Conservation (phyloP, 64 coral and sea anemone species). For the Platygyra sinensis region DNA sequence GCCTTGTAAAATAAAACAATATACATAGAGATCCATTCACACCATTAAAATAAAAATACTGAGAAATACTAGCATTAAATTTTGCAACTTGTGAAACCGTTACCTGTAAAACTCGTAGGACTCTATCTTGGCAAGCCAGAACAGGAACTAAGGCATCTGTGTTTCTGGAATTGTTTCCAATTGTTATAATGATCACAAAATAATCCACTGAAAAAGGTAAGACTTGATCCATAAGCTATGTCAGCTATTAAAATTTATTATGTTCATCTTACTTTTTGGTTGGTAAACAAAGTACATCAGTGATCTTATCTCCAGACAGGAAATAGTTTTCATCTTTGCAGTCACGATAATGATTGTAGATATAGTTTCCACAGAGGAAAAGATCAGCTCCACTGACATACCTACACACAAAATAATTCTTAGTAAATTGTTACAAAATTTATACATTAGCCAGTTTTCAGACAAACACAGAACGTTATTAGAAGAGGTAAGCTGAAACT, state of each 20-base stretch:
- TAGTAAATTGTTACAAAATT: background rate
- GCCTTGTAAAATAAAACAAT: too few species aligned
- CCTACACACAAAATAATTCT: constrained; percentile 39
- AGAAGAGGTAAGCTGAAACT: too few species aligned
- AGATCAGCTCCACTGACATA: constrained; percentile 93
- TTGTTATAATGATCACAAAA: background rate
- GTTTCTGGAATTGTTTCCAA: constrained; percentile 9
- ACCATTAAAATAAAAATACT: too few species aligned
- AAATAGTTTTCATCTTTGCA: constrained; percentile 99
- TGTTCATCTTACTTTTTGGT: constrained; percentile 57
- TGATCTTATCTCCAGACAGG: constrained; percentile 95
- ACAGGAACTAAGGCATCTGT: constrained; percentile 65
- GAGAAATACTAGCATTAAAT: background rate
- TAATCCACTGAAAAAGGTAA: background rate
- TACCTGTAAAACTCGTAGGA: constrained; percentile 92
- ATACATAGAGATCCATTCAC: too few species aligned
- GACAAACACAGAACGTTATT: background rate
- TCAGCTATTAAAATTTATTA: background rate
- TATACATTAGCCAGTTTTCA: background rate
- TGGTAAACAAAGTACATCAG: constrained; percentile 84
- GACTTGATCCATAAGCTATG: background rate
- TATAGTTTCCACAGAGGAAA: constrained; percentile 99
- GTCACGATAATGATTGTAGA: constrained; percentile 97
- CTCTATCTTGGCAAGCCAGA: constrained; percentile 92
- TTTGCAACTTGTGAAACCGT: background rate